A percentile compares a stretch with the other conserved stretches of the same genome.
Evolutionary conservation across 2,888 invertebrate species (phyloP).

Genomic region (Synanthedon formicaeformis): DNA sequence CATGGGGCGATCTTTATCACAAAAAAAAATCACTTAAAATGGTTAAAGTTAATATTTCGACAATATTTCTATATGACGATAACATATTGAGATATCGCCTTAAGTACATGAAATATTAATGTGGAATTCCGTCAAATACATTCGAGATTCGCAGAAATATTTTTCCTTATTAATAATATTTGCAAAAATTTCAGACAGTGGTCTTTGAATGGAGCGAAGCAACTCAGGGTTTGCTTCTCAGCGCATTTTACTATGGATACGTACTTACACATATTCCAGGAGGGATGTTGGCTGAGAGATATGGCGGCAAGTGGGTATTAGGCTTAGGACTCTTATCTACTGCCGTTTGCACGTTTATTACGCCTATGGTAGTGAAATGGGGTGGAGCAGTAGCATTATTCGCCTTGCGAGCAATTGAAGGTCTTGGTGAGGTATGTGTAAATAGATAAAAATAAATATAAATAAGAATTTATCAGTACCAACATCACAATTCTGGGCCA

Average conservation of each 20-base stretch:
- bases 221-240: constrained; percentile 81
- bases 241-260: constrained; percentile 89
- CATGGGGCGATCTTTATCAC: too few relatives aligned
- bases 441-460: too few relatives aligned
- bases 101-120: constrained; percentile 1
- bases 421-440: constrained; percentile 74
- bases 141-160: too few relatives aligned
- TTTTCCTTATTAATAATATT: too few relatives aligned
- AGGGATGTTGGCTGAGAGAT: constrained; percentile 82
- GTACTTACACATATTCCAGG: constrained; percentile 87
- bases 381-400: constrained; percentile 70
- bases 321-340: constrained; percentile 85
- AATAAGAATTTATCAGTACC: too few relatives aligned
- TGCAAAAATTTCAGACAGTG: constrained; percentile 15
- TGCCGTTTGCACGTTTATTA: constrained; percentile 82
- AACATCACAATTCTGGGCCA: too few relatives aligned
- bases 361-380: constrained; percentile 76
- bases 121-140: neutral
- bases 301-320: constrained; percentile 87
- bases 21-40: too few relatives aligned
- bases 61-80: too few relatives aligned
- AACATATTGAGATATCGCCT: neutral
- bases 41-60: too few relatives aligned
- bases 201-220: constrained; percentile 77
- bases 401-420: constrained; percentile 64